A percentile compares a stretch with the other conserved stretches of the same genome.
Evolutionary conservation across 2,888 invertebrate genomes (phyloP).

Genomic region (Tridacna crocea): DNA sequence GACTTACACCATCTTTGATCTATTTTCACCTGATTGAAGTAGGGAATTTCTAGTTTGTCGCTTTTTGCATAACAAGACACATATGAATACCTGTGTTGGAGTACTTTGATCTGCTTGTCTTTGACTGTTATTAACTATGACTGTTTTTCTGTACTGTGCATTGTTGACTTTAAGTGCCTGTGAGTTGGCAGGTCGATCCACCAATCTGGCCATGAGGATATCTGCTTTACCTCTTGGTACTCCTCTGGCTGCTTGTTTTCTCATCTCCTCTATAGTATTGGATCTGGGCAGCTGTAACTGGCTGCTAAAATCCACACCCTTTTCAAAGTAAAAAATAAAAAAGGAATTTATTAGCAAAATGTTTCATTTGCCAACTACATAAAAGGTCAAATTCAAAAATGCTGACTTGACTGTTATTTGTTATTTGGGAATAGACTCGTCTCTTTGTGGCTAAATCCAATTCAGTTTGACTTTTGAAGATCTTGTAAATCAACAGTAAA

Average conservation of each 20-base stretch:
- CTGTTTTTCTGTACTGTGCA: slow-evolving; percentile 15
- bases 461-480: too few relatives aligned
- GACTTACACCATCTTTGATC: too few relatives aligned
- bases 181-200: slow-evolving; percentile 75
- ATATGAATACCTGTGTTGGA: slow-evolving; percentile 23
- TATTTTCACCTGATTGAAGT: too few relatives aligned
- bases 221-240: slow-evolving; percentile 59
- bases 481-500: too few relatives aligned
- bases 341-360: background rate
- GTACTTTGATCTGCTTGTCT: slow-evolving; percentile 22
- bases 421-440: too few relatives aligned
- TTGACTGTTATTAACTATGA: background rate
- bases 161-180: slow-evolving; percentile 62
- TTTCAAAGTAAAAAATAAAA: background rate
- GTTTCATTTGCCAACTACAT: too few relatives aligned
- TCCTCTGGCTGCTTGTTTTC: slow-evolving; percentile 40
- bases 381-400: background rate
- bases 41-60: too few relatives aligned
- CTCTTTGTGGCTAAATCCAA: too few relatives aligned
- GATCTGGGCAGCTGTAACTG: slow-evolving; percentile 29
- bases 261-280: slow-evolving; percentile 65
- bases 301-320: slow-evolving; percentile 18
- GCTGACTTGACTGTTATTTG: too few relatives aligned
- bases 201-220: slow-evolving; percentile 72
- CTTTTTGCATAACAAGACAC: too few relatives aligned